These are phyloP conservation scores for Gasterosteus nipponicus DNA, from an alignment of 2,113 vertebrate genomes.

Conservation along the genomic window DNA sequence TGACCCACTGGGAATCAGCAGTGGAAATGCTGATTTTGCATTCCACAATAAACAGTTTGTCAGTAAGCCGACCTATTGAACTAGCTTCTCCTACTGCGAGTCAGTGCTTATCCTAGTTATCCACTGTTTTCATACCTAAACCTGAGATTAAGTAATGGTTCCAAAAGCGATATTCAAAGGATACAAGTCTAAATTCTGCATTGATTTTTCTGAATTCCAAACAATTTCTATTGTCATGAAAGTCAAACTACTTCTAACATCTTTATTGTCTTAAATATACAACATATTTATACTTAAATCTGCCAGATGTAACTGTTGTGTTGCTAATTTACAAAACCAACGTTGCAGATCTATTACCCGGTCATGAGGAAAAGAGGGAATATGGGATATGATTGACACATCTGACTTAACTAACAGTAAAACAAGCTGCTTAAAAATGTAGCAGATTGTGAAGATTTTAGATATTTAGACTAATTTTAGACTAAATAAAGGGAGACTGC, in stretches of 20 bases:
- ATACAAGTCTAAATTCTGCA: not conserved
- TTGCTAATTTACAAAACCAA: not conserved
- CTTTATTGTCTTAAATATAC: not conserved
- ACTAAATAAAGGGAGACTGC: not conserved
- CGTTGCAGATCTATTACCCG: not conserved
- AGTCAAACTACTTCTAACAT: not conserved
- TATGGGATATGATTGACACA: not conserved
- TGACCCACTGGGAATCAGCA: constrained; percentile 35
- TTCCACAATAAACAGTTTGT: constrained; percentile 12
- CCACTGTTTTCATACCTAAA: not conserved
- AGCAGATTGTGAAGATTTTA: not conserved
- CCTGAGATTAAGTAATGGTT: not conserved
- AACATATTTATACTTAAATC: not conserved
- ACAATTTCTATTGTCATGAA: no score
- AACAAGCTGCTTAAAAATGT: not conserved
- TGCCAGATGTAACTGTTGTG: not conserved
- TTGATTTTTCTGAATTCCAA: not conserved
- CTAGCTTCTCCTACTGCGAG: not conserved
- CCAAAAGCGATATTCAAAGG: not conserved
- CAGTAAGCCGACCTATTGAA: constrained; percentile 1
- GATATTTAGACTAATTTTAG: not conserved
- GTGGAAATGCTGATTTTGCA: constrained; percentile 5
- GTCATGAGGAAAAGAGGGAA: not conserved
- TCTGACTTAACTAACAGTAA: not conserved
- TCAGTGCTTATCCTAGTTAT: not conserved